Percentiles rank a stretch among this genome's conserved stretches.
These are phyloP conservation scores for Syncerus caffer DNA, from an alignment of 2,797 vertebrate genomes.

Conservation along the genomic window DNA sequence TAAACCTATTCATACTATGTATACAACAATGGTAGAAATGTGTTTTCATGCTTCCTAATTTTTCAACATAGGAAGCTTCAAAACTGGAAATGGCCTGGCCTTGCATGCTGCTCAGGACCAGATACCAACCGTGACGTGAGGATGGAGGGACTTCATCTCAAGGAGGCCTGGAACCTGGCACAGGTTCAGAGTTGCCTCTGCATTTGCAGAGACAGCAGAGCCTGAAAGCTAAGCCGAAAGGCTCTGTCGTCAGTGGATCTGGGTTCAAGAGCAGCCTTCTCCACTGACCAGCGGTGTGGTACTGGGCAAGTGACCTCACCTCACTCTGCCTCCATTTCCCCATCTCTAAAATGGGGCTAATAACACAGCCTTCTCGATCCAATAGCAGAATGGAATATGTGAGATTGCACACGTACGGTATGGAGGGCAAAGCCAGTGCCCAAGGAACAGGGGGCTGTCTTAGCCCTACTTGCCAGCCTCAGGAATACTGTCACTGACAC, in stretches of 20 bases:
- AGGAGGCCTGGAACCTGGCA: background rate
- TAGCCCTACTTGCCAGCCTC: background rate
- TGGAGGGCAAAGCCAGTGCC: rapidly evolving
- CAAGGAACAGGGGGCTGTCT: background rate
- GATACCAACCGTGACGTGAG: rapidly evolving
- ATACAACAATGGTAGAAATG: background rate
- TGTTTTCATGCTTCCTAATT: background rate
- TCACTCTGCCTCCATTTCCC: background rate
- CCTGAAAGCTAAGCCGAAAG: background rate
- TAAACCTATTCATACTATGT: background rate
- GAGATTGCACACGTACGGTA: background rate
- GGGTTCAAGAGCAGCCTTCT: background rate
- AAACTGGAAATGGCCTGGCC: background rate
- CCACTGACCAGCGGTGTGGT: background rate
- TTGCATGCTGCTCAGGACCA: background rate
- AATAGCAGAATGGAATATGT: background rate
- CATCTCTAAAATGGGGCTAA: background rate
- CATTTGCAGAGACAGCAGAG: background rate
- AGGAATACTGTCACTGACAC: too few species aligned
- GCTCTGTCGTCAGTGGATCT: background rate
- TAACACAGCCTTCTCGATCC: background rate
- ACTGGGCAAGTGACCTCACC: background rate
- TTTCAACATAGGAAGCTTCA: background rate
- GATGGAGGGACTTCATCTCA: background rate
- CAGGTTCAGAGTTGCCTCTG: background rate